Evolutionary conservation across 2,113 vertebrate genomes (phyloP).

Genomic region (Chamaea fasciata): DNA sequence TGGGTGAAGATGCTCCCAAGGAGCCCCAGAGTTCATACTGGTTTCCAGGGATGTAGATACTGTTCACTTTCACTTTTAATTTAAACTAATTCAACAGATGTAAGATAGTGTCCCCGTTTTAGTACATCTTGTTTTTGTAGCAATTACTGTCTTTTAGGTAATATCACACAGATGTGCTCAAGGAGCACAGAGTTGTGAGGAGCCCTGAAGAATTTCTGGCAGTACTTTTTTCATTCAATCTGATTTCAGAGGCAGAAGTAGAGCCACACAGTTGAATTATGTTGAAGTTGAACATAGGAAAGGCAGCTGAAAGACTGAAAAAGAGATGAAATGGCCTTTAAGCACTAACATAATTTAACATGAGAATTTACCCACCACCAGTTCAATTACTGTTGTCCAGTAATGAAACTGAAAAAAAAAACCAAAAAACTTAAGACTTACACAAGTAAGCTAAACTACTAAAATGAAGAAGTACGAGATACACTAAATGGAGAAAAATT

Average conservation of each 20-base stretch:
- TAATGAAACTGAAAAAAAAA: neutral
- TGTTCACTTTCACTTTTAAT: neutral
- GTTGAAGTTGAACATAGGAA: neutral
- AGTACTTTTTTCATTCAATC: neutral
- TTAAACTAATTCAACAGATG: neutral
- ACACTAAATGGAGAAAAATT: neutral
- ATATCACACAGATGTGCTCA: neutral
- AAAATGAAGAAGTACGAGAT: neutral
- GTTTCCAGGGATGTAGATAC: neutral
- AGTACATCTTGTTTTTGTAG: neutral
- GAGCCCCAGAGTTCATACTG: neutral
- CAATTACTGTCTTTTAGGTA: constrained; percentile 4
- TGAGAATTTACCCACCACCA: neutral
- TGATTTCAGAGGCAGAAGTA: neutral
- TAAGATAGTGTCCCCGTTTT: neutral
- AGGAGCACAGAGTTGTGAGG: neutral
- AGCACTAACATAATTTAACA: neutral
- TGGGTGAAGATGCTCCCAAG: neutral
- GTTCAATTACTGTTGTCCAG: neutral
- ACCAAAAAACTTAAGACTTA: neutral
- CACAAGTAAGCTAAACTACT: neutral
- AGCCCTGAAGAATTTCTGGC: neutral
- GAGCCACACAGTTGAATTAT: neutral
- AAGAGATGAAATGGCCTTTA: neutral
- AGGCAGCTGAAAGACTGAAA: neutral